phyloP scores from a whole-genome alignment of 2,888 invertebrate genomes.

The Cheilosia vernalis region DNA sequence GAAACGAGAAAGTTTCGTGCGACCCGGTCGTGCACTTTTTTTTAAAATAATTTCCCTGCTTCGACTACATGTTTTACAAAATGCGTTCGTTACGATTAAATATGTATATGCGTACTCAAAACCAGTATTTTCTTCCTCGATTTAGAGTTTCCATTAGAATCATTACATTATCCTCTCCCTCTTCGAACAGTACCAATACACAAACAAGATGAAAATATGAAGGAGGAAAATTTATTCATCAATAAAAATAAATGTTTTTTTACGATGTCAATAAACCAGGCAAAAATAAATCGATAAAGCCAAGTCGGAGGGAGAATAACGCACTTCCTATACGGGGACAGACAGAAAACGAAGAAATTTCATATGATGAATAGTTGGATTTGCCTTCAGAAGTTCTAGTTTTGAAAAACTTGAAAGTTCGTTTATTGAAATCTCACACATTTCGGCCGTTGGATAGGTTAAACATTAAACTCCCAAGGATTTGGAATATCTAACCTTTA shows the following conservation, averaged over 20 bases:
- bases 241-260: slow-evolving; percentile 65
- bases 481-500: slow-evolving; percentile 1
- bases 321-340: slow-evolving; percentile 23
- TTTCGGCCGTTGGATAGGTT: slow-evolving; percentile 28
- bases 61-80: too few relatives aligned
- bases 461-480: slow-evolving; percentile 9
- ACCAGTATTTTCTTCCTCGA: slow-evolving; percentile 1
- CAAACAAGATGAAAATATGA: slow-evolving; percentile 41
- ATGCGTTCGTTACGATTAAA: too few relatives aligned
- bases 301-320: slow-evolving; percentile 38
- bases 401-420: slow-evolving; percentile 37
- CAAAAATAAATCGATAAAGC: slow-evolving; percentile 66
- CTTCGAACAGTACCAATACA: neutral
- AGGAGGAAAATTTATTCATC: slow-evolving; percentile 60
- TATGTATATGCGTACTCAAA: neutral
- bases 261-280: slow-evolving; percentile 54
- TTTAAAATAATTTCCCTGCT: too few relatives aligned
- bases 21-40: too few relatives aligned
- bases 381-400: slow-evolving; percentile 42
- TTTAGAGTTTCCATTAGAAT: slow-evolving; percentile 31
- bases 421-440: slow-evolving; percentile 12
- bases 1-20: too few relatives aligned
- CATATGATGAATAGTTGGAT: slow-evolving; percentile 29
- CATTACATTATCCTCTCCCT: neutral
- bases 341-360: slow-evolving; percentile 25